These are phyloP conservation scores for Nematolebias whitei DNA, from an alignment of 2,113 vertebrate species.

Conservation along the genomic window DNA sequence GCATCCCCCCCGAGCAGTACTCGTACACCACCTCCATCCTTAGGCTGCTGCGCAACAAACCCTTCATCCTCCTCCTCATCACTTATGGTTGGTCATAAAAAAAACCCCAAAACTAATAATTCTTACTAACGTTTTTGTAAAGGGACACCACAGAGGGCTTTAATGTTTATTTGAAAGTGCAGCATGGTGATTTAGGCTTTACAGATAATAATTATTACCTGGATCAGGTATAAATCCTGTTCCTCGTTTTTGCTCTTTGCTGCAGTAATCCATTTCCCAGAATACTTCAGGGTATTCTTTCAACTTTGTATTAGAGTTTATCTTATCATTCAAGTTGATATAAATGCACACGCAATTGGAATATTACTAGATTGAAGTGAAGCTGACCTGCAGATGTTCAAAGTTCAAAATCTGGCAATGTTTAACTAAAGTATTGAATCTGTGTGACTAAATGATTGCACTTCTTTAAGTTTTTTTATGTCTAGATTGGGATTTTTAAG, in stretches of 20 bases:
- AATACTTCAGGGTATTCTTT: not conserved
- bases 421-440: conserved; percentile 15
- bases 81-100: conserved; percentile 83
- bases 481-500: not conserved
- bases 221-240: too few relatives aligned
- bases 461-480: not conserved
- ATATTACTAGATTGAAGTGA: not conserved
- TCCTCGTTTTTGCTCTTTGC: not conserved
- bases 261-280: not conserved
- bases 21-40: conserved; percentile 85
- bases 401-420: conserved; percentile 44
- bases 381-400: conserved; percentile 12
- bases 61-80: conserved; percentile 90
- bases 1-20: conserved; percentile 75
- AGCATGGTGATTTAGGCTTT: too few relatives aligned
- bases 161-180: too few relatives aligned
- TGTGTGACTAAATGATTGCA: not conserved
- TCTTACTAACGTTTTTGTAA: too few relatives aligned
- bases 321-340: conserved; percentile 5
- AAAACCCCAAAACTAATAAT: not conserved
- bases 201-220: too few relatives aligned
- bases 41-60: conserved; percentile 85
- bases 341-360: not conserved
- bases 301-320: not conserved
- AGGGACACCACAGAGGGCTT: too few relatives aligned